Base-by-base conservation (phyloP, 2,888 invertebrate genomes). In the Eupithecia subfuscata region DNA sequence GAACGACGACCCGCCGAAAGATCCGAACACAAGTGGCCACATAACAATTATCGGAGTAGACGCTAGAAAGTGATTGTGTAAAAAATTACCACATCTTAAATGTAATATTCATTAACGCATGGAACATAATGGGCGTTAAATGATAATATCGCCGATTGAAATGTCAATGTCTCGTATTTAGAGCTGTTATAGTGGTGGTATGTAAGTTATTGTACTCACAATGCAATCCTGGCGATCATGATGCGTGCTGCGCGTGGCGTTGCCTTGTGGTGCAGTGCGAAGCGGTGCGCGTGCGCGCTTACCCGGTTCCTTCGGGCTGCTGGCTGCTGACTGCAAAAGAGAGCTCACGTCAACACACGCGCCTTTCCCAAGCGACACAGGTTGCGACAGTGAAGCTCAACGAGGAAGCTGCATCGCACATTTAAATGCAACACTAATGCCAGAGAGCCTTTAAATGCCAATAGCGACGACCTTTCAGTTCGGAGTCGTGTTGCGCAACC, bases 391-490 rank as follows among this genome's bases (percentile, higher is more conserved):
- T 91, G 88, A 91, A 91, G 90, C 91, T 93, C 91, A 90, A 93
- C 91, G 88, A 93, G 94, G 94, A 94, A 93, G 94, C 93, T 92
- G 92, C 92, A 92, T 91, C 92, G 89, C 91, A 92, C 90, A 90
- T 91, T 91, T 91, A 91, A 92, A 93, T 93, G 94, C 94, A 94
- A 92, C 92, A 89, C 89, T 94, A 95, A 95, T 94, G 94, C 93
- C 94, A 95, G 91, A 93, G 93, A 93, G 92, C 92, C 92, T 88
- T 92, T 92, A 94, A 94, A 95, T 95, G 94, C 93, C 94, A 94
- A 93, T 93, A 93, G 89, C 88, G 92, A 87, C 91, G 94, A 95
- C 94, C 94, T 95, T 95, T 94, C 87, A 86, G 91, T 91, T 90
- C 89, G 88, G 87, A 91, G 89, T 89, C 85, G 84, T 70, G 90